Conservation (phyloP, 2,113 vertebrate species). For the Albula goreensis region DNA sequence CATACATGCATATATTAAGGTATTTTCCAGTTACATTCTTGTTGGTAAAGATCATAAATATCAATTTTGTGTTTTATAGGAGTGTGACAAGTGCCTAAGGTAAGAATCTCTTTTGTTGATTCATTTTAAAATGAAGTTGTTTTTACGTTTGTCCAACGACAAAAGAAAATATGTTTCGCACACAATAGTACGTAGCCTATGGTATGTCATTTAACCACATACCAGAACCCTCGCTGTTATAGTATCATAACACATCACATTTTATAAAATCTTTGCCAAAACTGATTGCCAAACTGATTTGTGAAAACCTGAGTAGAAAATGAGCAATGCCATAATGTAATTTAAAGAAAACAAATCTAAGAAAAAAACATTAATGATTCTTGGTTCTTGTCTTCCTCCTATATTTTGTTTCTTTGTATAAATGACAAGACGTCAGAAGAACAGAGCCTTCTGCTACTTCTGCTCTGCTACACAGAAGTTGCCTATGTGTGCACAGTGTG, state of each 20-base stretch:
- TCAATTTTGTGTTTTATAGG: constrained; percentile 68
- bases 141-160: not conserved
- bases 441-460: constrained; percentile 98
- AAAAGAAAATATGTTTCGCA: not conserved
- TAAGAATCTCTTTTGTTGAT: constrained; percentile 59
- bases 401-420: constrained; percentile 37
- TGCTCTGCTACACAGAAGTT: constrained; percentile 91
- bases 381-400: not conserved
- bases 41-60: not conserved
- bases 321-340: too few species aligned
- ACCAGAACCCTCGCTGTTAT: too few species aligned
- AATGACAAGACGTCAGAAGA: constrained; percentile 88
- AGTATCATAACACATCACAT: too few species aligned
- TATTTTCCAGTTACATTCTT: not conserved
- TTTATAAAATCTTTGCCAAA: too few species aligned
- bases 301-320: too few species aligned
- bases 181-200: too few species aligned
- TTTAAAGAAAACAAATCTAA: too few species aligned
- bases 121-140: not conserved
- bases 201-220: too few species aligned
- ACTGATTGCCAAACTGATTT: too few species aligned
- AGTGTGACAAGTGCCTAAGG: constrained; percentile 98
- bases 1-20: not conserved
- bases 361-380: too few species aligned
- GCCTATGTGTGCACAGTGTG: constrained; percentile 93